Evolutionary conservation across 2,797 vertebrate species (phyloP).

Genomic region (Buphagus erythrorhynchus): DNA sequence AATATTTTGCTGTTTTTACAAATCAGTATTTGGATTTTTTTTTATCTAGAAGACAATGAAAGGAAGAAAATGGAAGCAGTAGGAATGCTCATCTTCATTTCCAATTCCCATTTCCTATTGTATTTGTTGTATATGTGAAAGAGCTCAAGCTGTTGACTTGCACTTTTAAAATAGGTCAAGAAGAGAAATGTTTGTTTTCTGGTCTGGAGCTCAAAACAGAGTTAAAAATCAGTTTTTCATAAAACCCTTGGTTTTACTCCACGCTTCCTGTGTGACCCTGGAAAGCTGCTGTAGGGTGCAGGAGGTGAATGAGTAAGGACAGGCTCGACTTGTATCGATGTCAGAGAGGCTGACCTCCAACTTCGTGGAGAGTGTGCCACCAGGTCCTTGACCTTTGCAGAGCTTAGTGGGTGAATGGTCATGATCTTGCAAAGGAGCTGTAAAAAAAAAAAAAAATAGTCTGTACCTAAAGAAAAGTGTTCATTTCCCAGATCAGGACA

Average conservation of each 20-base stretch:
- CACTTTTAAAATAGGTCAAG: not conserved
- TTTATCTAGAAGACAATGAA: not conserved
- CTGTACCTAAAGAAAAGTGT: not conserved
- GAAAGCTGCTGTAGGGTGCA: not conserved
- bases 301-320: not conserved
- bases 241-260: not conserved
- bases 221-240: not conserved
- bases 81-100: not conserved
- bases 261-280: not conserved
- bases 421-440: not conserved
- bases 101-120: not conserved
- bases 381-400: not conserved
- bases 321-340: not conserved
- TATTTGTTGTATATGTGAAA: not conserved
- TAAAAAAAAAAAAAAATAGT: not conserved
- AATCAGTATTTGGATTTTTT: not conserved
- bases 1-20: not conserved
- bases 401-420: not conserved
- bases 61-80: not conserved
- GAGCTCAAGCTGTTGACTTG: not conserved
- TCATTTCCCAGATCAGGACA: not conserved
- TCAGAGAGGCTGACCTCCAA: not conserved
- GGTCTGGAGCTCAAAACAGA: not conserved
- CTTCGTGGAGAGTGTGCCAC: rapidly evolving
- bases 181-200: not conserved